Percentiles rank a stretch among this genome's conserved stretches.
Evolutionary conservation across 64 coral and sea anemone species (phyloP).

Genomic region (Catalaphyllia jardinei): DNA sequence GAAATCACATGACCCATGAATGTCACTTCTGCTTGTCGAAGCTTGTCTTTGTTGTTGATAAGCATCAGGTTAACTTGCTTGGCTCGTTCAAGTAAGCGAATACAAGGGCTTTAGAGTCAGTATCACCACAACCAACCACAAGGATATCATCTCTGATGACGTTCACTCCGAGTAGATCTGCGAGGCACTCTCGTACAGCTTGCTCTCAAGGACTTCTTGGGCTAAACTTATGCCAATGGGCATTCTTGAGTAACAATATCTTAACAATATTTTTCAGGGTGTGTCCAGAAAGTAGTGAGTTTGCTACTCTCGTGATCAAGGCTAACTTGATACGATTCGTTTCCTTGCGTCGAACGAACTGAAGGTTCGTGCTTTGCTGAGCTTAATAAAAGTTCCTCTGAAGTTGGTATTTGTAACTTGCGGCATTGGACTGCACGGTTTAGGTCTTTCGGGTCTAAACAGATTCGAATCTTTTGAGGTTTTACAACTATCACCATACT

Average conservation of each 20-base stretch:
- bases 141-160: conserved; percentile 48
- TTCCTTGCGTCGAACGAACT: too few relatives aligned
- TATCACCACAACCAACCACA: conserved; percentile 29
- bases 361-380: not conserved
- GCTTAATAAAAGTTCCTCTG: not conserved
- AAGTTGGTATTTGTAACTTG: not conserved
- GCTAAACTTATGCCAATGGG: conserved; percentile 45
- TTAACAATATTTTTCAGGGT: too few relatives aligned
- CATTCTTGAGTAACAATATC: conserved; percentile 31
- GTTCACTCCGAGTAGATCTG: conserved; percentile 10
- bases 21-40: conserved; percentile 43
- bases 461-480: not conserved
- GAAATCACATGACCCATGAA: conserved; percentile 65
- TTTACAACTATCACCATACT: not conserved
- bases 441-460: not conserved
- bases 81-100: conserved; percentile 1
- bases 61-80: conserved; percentile 32
- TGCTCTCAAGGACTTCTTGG: conserved; percentile 36
- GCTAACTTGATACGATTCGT: too few relatives aligned
- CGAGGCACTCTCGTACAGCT: conserved; percentile 22
- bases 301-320: too few relatives aligned
- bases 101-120: conserved; percentile 21
- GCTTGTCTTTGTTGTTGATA: conserved; percentile 51
- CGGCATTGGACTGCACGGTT: not conserved
- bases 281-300: conserved; percentile 33